A percentile compares a stretch with the other conserved stretches of the same genome.
phyloP scores from a whole-genome alignment of 2,113 vertebrate species.

The Panthera tigris region DNA sequence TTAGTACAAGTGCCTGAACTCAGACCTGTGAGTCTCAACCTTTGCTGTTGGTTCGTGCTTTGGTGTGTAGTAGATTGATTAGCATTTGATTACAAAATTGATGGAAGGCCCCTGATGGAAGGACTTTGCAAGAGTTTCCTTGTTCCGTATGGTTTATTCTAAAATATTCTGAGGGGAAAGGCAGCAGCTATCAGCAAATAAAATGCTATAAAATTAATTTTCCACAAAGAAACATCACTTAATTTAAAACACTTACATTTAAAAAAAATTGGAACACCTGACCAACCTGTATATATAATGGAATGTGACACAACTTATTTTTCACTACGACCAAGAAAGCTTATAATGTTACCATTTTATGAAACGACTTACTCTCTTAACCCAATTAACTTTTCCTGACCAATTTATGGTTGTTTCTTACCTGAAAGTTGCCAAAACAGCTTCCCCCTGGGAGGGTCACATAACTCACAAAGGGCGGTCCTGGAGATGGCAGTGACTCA shows the following conservation, averaged over 20 bases:
- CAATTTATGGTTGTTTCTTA: conserved; percentile 70
- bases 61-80: neutral
- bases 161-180: neutral
- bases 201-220: conserved; percentile 26
- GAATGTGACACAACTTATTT: neutral
- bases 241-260: neutral
- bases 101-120: neutral
- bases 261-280: neutral
- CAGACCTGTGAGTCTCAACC: neutral
- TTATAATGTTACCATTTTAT: neutral
- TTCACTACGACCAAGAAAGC: neutral
- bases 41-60: neutral
- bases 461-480: conserved; percentile 90
- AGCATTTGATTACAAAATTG: neutral
- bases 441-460: conserved; percentile 94
- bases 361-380: neutral
- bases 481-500: conserved; percentile 87
- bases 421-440: conserved; percentile 95
- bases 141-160: neutral
- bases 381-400: neutral
- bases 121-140: neutral
- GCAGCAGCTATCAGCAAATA: neutral
- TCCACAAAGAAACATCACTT: conserved; percentile 3
- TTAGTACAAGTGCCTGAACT: neutral
- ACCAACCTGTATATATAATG: neutral